These are phyloP conservation scores for Semaprochilodus insignis DNA, from an alignment of 2,797 vertebrate species.

Conservation along the genomic window DNA sequence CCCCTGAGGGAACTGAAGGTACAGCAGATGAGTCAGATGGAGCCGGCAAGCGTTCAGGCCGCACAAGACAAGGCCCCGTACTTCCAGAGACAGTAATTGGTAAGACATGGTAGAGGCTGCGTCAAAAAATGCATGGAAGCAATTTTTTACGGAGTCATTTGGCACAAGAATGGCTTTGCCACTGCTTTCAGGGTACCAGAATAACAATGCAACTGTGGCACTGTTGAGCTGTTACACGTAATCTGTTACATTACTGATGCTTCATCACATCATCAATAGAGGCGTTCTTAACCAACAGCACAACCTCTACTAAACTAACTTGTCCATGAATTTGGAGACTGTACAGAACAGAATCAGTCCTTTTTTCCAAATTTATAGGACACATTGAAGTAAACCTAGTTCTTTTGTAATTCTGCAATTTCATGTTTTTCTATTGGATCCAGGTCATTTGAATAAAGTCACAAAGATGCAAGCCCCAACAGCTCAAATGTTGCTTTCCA, in stretches of 20 bases:
- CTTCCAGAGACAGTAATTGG: constrained; percentile 73
- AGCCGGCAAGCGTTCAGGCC: constrained; percentile 65
- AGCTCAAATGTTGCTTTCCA: neutral
- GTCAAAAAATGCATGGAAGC: constrained; percentile 73
- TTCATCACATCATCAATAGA: neutral
- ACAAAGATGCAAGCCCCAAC: neutral
- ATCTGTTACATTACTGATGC: constrained; percentile 31
- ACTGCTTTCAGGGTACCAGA: constrained; percentile 53
- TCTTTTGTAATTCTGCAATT: neutral
- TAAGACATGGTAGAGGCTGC: constrained; percentile 71
- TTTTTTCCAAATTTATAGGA: too few species aligned
- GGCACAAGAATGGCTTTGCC: constrained; percentile 64
- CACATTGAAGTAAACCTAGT: neutral
- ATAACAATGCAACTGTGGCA: constrained; percentile 45
- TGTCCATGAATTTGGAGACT: neutral
- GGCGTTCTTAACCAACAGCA: neutral
- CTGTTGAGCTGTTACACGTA: constrained; percentile 49
- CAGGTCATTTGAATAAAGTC: too few species aligned
- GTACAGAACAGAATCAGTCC: too few species aligned
- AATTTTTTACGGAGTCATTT: constrained; percentile 66
- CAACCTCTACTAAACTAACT: neutral
- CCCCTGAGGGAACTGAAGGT: constrained; percentile 63
- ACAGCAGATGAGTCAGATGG: constrained; percentile 58
- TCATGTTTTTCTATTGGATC: too few species aligned
- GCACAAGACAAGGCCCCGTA: constrained; percentile 67